phyloP scores from a whole-genome alignment of 2,113 vertebrate genomes.

The Grallaria varia region DNA sequence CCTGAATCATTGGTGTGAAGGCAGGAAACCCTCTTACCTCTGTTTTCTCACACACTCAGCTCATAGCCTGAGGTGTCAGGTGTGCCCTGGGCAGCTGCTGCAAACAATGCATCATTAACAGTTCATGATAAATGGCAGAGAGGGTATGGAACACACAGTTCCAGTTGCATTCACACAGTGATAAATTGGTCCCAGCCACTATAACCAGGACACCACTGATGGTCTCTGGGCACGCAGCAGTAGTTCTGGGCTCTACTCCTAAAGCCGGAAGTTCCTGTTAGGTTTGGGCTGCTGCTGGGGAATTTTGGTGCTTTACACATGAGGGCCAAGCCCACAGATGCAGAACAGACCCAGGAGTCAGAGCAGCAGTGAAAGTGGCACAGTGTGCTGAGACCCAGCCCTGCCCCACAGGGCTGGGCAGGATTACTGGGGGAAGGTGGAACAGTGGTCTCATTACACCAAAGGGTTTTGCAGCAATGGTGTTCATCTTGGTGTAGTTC shows the following conservation, averaged over 20 bases:
- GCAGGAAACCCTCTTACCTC: too few species aligned
- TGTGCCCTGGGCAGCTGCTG: too few species aligned
- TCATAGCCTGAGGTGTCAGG: too few species aligned
- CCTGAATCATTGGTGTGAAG: too few species aligned
- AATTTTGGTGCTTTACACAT: not conserved
- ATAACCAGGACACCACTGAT: too few species aligned
- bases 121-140: too few species aligned
- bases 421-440: not conserved
- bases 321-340: not conserved
- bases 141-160: too few species aligned
- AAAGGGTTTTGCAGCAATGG: not conserved
- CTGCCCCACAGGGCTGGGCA: not conserved
- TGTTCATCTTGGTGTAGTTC: not conserved
- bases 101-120: too few species aligned
- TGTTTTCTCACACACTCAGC: too few species aligned
- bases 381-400: fast-evolving
- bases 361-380: too few species aligned
- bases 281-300: not conserved
- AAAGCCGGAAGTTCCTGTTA: not conserved
- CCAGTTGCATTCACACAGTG: too few species aligned
- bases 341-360: fast-evolving
- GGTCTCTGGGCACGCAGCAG: not conserved
- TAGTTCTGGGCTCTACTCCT: not conserved
- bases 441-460: not conserved
- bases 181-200: too few species aligned